These are phyloP conservation scores for Ceratosolen fusciceps DNA, from an alignment of 1,140 invertebrate genomes.

Conservation along the genomic window DNA sequence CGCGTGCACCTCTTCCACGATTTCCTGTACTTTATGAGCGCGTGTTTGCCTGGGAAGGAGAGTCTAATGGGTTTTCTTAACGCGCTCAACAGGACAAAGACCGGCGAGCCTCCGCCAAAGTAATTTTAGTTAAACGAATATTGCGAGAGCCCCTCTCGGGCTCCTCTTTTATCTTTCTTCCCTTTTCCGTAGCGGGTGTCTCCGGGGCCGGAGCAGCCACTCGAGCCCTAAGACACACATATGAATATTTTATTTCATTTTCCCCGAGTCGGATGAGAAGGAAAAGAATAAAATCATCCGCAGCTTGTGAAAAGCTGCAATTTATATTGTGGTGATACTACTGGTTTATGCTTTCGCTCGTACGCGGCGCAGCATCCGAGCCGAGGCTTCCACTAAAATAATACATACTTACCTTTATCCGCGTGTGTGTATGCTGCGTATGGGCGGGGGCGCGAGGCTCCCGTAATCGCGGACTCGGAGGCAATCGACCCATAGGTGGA, in stretches of 20 bases:
- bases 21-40: slow-evolving; percentile 18
- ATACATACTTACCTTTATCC: not conserved
- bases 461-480: no score
- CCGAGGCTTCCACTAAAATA: not conserved
- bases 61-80: slow-evolving; percentile 19
- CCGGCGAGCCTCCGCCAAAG: not conserved
- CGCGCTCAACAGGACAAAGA: slow-evolving; percentile 5
- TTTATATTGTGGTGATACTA: slow-evolving; percentile 13
- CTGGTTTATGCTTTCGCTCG: slow-evolving; percentile 8
- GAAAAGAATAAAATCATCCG: not conserved
- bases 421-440: no score
- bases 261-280: not conserved
- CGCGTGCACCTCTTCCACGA: not conserved
- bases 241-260: slow-evolving; percentile 24
- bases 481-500: slow-evolving; percentile 4
- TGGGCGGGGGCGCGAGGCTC: no score
- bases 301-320: slow-evolving; percentile 17
- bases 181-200: no score
- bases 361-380: not conserved
- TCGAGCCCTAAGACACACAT: no score
- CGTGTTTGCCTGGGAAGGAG: slow-evolving; percentile 13
- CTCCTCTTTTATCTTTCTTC: no score
- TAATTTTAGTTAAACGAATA: slow-evolving; percentile 11
- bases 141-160: not conserved
- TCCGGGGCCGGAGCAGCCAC: no score